Evolutionary conservation across 2,113 vertebrate species (phyloP).

Genomic region (Chloropsis cyanopogon): DNA sequence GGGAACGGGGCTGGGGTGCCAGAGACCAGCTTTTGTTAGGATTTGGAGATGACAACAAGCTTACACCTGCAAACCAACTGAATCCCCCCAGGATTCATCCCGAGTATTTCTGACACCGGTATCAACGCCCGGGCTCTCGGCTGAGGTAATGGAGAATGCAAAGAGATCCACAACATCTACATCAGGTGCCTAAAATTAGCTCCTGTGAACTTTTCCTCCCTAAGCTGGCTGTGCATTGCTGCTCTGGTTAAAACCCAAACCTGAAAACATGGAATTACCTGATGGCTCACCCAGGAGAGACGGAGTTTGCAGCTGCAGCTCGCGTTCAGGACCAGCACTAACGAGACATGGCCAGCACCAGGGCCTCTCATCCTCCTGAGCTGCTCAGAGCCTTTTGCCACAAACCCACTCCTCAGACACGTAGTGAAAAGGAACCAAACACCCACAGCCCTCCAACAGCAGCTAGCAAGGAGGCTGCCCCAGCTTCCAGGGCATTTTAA

Average conservation of each 20-base stretch:
- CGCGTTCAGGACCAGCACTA: background rate
- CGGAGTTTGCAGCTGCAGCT: background rate
- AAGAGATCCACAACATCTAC: slow-evolving; percentile 8
- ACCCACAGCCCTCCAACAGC: background rate
- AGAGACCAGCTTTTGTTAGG: background rate
- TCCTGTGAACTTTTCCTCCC: slow-evolving; percentile 9
- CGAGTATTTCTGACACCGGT: background rate
- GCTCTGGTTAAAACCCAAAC: background rate
- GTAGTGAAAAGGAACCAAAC: background rate
- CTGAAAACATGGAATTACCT: background rate
- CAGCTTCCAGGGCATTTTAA: background rate
- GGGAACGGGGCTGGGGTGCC: accelerated
- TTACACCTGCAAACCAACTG: background rate
- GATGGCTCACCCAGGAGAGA: background rate
- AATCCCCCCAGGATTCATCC: background rate
- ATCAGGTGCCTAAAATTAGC: slow-evolving; percentile 16
- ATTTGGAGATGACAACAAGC: background rate
- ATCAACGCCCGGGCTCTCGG: background rate
- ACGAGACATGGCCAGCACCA: background rate
- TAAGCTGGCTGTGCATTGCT: background rate
- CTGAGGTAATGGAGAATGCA: slow-evolving; percentile 12
- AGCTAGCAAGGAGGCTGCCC: background rate
- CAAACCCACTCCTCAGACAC: background rate
- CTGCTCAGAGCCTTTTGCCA: background rate
- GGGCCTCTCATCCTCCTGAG: background rate